Conservation (phyloP, 2,113 vertebrate species). For the Eublepharis macularius region DNA sequence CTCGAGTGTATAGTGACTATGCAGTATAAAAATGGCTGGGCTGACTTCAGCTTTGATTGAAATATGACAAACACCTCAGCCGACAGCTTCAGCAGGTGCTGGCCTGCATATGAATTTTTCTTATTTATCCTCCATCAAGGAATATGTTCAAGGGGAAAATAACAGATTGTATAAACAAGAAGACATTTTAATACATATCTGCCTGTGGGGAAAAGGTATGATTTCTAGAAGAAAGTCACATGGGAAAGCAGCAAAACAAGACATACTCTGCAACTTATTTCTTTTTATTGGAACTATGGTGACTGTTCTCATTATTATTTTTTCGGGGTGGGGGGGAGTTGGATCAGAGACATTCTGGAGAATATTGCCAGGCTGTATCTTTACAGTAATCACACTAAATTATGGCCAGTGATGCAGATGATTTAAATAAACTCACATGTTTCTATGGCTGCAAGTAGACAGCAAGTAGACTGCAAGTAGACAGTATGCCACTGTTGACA, state of each 20-base stretch:
- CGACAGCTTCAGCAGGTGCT: slow-evolving; percentile 62
- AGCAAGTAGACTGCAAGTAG: too few relatives aligned
- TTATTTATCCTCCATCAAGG: slow-evolving; percentile 65
- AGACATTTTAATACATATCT: slow-evolving; percentile 45
- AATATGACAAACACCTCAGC: slow-evolving; percentile 78
- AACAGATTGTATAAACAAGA: slow-evolving; percentile 45
- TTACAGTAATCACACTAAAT: slow-evolving; percentile 64
- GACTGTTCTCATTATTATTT: slow-evolving; percentile 23
- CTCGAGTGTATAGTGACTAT: slow-evolving; percentile 66
- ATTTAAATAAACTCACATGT: too few relatives aligned
- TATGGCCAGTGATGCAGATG: slow-evolving; percentile 60
- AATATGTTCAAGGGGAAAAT: slow-evolving; percentile 51
- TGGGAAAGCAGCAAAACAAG: slow-evolving; percentile 41
- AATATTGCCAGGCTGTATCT: slow-evolving; percentile 54
- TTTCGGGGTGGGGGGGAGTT: slow-evolving; percentile 24
- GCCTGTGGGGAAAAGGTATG: slow-evolving; percentile 24
- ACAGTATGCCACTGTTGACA: too few relatives aligned
- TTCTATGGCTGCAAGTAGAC: too few relatives aligned
- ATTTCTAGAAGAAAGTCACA: slow-evolving; percentile 46
- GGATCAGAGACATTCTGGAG: slow-evolving; percentile 49
- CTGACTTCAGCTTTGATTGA: slow-evolving; percentile 79
- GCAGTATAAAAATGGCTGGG: slow-evolving; percentile 67
- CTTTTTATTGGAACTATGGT: slow-evolving; percentile 49
- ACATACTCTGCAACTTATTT: slow-evolving; percentile 32
- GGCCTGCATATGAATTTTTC: slow-evolving; percentile 68